These are phyloP conservation scores for Clostera curtula DNA, from an alignment of 2,888 invertebrate species.

Conservation along the genomic window DNA sequence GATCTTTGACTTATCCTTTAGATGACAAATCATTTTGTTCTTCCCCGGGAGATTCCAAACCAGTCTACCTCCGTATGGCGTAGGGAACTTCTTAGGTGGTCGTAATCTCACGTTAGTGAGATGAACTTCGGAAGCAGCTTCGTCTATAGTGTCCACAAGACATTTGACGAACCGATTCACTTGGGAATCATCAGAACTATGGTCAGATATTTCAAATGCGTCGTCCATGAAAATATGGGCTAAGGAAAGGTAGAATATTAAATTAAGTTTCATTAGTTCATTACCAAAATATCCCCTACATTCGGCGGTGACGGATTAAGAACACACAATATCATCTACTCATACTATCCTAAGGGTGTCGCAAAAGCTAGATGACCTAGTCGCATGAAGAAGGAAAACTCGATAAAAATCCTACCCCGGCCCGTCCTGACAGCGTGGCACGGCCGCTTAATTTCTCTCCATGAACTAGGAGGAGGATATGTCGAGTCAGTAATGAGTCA, in stretches of 20 bases:
- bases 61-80: constrained; percentile 90
- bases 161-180: constrained; percentile 88
- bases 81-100: constrained; percentile 83
- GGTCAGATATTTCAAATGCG: constrained; percentile 80
- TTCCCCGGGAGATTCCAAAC: constrained; percentile 90
- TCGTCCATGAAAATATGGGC: constrained; percentile 91
- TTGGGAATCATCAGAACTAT: constrained; percentile 80
- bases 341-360: too few relatives aligned
- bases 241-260: constrained; percentile 31
- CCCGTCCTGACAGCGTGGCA: too few relatives aligned
- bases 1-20: constrained; percentile 92
- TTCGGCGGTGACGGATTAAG: too few relatives aligned
- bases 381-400: too few relatives aligned
- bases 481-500: too few relatives aligned
- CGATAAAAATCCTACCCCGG: too few relatives aligned
- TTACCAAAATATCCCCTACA: neutral
- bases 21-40: constrained; percentile 87
- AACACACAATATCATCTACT: too few relatives aligned
- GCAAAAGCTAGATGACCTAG: too few relatives aligned
- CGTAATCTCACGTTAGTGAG: constrained; percentile 76
- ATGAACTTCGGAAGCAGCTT: constrained; percentile 83
- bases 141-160: constrained; percentile 81
- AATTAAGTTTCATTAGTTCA: neutral
- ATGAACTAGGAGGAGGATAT: too few relatives aligned
- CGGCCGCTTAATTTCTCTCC: too few relatives aligned